A percentile compares a stretch with the other conserved stretches of the same genome.
Evolutionary conservation across 2,797 vertebrate species (phyloP).

Genomic region (Peromyscus aztecus): DNA sequence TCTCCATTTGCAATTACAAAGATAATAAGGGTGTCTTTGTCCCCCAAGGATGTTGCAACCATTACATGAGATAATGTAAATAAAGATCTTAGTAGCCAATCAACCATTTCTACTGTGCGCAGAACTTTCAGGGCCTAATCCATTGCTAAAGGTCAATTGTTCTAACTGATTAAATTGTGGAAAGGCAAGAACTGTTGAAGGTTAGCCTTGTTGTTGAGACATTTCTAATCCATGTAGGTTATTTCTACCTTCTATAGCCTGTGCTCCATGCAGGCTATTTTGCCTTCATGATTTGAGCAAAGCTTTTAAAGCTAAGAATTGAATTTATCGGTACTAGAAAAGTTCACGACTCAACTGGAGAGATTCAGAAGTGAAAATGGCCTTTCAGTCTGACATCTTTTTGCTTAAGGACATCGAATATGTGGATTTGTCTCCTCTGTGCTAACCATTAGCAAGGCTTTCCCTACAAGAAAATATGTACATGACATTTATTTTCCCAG

Average conservation of each 20-base stretch:
- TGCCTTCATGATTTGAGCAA: slow-evolving; percentile 72
- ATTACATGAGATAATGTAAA: neutral
- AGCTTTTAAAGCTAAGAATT: slow-evolving; percentile 81
- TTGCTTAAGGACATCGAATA: slow-evolving; percentile 15
- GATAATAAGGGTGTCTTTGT: neutral
- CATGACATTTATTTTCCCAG: neutral
- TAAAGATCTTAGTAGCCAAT: neutral
- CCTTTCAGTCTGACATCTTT: neutral
- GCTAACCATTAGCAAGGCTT: neutral
- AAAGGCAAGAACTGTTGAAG: slow-evolving; percentile 67
- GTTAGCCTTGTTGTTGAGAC: slow-evolving; percentile 55
- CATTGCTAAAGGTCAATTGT: neutral
- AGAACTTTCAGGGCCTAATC: neutral
- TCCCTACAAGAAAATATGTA: neutral
- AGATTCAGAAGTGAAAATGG: slow-evolving; percentile 49
- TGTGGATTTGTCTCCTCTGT: slow-evolving; percentile 5
- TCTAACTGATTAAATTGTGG: slow-evolving; percentile 59
- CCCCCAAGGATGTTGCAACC: neutral
- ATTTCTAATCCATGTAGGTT: slow-evolving; percentile 83
- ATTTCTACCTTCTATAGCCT: slow-evolving; percentile 84
- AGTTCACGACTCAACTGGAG: slow-evolving; percentile 8
- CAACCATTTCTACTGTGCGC: neutral
- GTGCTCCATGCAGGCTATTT: slow-evolving; percentile 75
- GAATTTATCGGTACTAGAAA: neutral
- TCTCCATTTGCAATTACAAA: slow-evolving; percentile 27